phyloP scores from a whole-genome alignment of 2,888 invertebrate species.

The Himalopsyche tibetana region DNA sequence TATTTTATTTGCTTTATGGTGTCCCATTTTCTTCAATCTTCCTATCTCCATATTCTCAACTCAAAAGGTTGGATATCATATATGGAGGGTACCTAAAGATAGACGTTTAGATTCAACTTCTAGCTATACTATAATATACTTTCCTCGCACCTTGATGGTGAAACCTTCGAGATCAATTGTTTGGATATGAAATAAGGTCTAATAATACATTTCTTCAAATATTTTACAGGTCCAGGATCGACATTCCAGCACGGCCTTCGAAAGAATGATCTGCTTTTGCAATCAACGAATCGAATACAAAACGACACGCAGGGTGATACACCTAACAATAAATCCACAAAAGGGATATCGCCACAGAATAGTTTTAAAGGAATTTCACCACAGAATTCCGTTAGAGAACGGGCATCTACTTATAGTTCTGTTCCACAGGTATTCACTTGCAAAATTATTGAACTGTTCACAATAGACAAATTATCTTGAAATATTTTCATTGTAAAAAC shows the following conservation, averaged over 20 bases:
- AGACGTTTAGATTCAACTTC: too few species aligned
- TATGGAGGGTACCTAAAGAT: too few species aligned
- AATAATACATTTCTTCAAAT: too few species aligned
- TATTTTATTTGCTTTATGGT: too few species aligned
- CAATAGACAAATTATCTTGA: neutral
- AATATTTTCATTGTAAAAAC: neutral
- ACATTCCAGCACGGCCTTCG: slow-evolving; percentile 69
- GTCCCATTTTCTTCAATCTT: neutral
- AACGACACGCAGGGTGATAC: slow-evolving; percentile 87
- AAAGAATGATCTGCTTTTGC: slow-evolving; percentile 79
- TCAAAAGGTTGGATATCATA: too few species aligned
- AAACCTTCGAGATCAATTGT: too few species aligned
- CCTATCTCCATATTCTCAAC: too few species aligned
- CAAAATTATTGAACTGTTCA: neutral
- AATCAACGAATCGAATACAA: slow-evolving; percentile 82
- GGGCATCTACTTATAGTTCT: slow-evolving; percentile 71
- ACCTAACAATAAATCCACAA: slow-evolving; percentile 78
- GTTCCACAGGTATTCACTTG: slow-evolving; percentile 70
- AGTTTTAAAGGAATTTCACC: slow-evolving; percentile 79
- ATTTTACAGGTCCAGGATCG: slow-evolving; percentile 69
- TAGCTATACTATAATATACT: too few species aligned
- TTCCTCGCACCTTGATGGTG: too few species aligned
- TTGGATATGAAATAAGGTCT: too few species aligned
- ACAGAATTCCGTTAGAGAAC: slow-evolving; percentile 82
- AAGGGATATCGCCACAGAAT: slow-evolving; percentile 80